Percentiles rank a stretch among this genome's conserved stretches.
These are phyloP conservation scores for Drosophila kurseongensis DNA, from an alignment of 1,140 invertebrate genomes.

Conservation along the genomic window DNA sequence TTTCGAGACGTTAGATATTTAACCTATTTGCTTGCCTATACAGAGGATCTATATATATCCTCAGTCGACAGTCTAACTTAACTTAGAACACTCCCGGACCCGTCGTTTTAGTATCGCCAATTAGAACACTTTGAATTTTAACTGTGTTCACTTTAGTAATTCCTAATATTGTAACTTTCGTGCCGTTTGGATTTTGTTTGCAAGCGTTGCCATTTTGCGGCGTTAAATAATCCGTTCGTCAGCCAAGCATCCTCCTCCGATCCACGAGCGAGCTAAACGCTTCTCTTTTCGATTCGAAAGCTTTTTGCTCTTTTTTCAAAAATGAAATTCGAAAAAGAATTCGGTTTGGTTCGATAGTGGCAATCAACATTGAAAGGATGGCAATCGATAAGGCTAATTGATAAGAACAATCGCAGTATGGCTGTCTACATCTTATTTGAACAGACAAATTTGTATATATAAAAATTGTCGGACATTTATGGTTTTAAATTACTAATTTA, in stretches of 20 bases:
- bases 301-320: conserved; percentile 31
- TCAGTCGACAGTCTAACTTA: conserved; percentile 49
- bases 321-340: conserved; percentile 7
- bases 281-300: conserved; percentile 36
- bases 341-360: conserved; percentile 2
- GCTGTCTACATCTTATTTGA: no score
- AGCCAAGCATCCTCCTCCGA: conserved; percentile 58
- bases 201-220: conserved; percentile 66
- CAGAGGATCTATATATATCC: conserved; percentile 76
- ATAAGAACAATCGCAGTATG: no score
- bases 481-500: no score
- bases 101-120: conserved; percentile 44
- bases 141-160: conserved; percentile 10
- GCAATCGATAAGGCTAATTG: background rate
- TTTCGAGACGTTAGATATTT: conserved; percentile 65
- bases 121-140: conserved; percentile 31
- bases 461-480: no score
- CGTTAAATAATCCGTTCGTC: conserved; percentile 77
- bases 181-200: conserved; percentile 36
- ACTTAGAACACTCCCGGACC: conserved; percentile 55
- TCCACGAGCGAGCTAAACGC: conserved; percentile 24
- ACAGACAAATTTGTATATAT: no score
- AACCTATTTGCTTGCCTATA: conserved; percentile 80
- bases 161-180: conserved; percentile 46
- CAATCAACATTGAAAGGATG: conserved; percentile 3